These are phyloP conservation scores for Beris morrisii DNA, from an alignment of 2,888 invertebrate species.

Conservation along the genomic window DNA sequence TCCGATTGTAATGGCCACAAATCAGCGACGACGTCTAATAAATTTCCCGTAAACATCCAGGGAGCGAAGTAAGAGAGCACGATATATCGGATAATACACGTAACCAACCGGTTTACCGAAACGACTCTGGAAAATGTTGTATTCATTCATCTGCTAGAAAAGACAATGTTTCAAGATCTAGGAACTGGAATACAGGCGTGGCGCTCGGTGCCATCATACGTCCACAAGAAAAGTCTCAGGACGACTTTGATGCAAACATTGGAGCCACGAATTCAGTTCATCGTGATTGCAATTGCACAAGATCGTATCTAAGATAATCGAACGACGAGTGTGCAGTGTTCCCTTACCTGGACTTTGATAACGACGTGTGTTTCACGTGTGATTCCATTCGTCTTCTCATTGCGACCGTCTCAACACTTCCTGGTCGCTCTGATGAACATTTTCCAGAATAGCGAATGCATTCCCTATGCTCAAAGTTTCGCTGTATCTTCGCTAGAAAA, in stretches of 20 bases:
- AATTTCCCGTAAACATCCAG: conserved; percentile 6
- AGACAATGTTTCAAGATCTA: not conserved
- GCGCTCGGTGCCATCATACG: not conserved
- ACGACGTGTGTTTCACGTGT: conserved; percentile 27
- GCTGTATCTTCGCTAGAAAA: not conserved
- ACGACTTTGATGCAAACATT: not conserved
- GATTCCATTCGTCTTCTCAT: conserved; percentile 29
- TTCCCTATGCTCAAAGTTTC: not conserved
- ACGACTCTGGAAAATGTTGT: no score
- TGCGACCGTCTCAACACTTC: conserved; percentile 22
- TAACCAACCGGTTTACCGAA: no score
- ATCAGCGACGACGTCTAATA: conserved; percentile 7
- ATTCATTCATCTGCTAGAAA: no score
- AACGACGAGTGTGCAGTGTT: conserved; percentile 4
- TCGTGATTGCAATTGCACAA: conserved; percentile 27
- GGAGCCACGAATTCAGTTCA: conserved; percentile 24
- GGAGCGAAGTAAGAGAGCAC: no score
- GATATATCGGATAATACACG: no score
- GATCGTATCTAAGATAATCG: conserved; percentile 21
- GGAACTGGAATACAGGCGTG: not conserved
- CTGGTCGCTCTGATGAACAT: conserved; percentile 6
- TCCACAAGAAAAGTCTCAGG: not conserved
- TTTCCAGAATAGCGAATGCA: no score
- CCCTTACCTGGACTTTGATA: not conserved
- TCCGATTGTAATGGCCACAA: not conserved